Conservation (phyloP, 2,797 vertebrate species). For the Lates japonicus region DNA sequence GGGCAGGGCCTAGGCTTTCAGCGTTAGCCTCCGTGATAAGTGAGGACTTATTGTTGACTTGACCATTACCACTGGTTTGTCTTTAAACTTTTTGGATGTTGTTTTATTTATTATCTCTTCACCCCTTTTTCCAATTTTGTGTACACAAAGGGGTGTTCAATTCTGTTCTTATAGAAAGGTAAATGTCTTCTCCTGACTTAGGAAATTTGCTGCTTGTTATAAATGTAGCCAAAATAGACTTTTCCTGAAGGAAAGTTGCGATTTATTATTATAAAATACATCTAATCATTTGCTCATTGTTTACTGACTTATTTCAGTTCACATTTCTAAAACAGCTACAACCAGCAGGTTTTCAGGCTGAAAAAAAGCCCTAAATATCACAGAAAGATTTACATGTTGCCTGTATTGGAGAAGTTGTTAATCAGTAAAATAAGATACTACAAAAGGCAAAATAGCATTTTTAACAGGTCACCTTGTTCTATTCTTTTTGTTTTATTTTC, state of each 20-base stretch:
- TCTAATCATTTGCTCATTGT: background rate
- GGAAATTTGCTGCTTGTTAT: background rate
- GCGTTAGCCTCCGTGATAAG: too few relatives aligned
- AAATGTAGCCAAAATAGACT: background rate
- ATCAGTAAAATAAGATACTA: background rate
- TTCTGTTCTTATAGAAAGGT: too few relatives aligned
- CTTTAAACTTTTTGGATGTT: too few relatives aligned
- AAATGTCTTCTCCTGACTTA: too few relatives aligned
- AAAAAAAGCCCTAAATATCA: background rate
- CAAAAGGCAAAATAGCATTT: background rate
- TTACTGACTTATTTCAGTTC: background rate
- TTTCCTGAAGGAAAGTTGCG: background rate
- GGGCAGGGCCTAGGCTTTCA: too few relatives aligned
- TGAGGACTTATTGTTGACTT: too few relatives aligned
- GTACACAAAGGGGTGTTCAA: too few relatives aligned
- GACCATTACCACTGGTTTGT: too few relatives aligned
- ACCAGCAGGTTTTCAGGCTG: background rate
- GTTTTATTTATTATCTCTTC: too few relatives aligned
- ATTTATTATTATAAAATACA: background rate
- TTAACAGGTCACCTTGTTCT: background rate
- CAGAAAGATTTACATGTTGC: background rate
- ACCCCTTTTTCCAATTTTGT: too few relatives aligned
- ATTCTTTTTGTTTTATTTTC: constrained; percentile 13
- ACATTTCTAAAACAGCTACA: background rate
- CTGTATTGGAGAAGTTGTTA: background rate